A percentile compares a stretch with the other conserved stretches of the same genome.
phyloP scores from a whole-genome alignment of 2,113 vertebrate species.

The Toxotes chatareus region DNA sequence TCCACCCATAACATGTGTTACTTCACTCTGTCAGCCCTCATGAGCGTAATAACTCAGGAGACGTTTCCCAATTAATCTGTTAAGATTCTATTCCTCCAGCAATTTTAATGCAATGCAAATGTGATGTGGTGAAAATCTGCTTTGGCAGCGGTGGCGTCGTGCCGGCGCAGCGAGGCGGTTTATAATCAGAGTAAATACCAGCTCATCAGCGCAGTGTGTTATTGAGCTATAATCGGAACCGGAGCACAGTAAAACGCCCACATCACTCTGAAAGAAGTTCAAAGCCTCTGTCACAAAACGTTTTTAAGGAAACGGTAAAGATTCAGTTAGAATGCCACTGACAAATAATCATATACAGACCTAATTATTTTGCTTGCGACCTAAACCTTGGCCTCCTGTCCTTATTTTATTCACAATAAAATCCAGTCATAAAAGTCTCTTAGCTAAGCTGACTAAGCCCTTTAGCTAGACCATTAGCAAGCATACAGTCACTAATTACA shows the following conservation, averaged over 20 bases:
- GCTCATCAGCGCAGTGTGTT: too few relatives aligned
- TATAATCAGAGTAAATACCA: not conserved
- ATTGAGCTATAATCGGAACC: too few relatives aligned
- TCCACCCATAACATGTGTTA: constrained; percentile 22
- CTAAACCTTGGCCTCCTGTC: too few relatives aligned
- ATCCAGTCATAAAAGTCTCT: too few relatives aligned
- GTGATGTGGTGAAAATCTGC: not conserved
- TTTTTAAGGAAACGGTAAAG: too few relatives aligned
- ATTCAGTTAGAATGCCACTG: too few relatives aligned
- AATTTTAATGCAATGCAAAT: constrained; percentile 31
- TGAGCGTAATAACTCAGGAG: constrained; percentile 11
- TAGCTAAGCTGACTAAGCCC: too few relatives aligned
- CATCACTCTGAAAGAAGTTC: not conserved
- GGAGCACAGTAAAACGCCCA: not conserved
- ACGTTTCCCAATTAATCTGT: constrained; percentile 5
- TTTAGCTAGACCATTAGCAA: too few relatives aligned
- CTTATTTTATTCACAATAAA: too few relatives aligned
- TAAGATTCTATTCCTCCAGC: constrained; percentile 5
- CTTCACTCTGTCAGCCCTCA: constrained; percentile 48
- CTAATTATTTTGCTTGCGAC: too few relatives aligned
- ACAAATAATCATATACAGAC: too few relatives aligned
- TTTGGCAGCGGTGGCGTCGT: not conserved
- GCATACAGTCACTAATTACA: too few relatives aligned
- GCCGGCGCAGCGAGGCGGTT: not conserved
- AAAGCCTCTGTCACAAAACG: not conserved